phyloP scores from a whole-genome alignment of 1,140 invertebrate species.

The Drosophila erecta region DNA sequence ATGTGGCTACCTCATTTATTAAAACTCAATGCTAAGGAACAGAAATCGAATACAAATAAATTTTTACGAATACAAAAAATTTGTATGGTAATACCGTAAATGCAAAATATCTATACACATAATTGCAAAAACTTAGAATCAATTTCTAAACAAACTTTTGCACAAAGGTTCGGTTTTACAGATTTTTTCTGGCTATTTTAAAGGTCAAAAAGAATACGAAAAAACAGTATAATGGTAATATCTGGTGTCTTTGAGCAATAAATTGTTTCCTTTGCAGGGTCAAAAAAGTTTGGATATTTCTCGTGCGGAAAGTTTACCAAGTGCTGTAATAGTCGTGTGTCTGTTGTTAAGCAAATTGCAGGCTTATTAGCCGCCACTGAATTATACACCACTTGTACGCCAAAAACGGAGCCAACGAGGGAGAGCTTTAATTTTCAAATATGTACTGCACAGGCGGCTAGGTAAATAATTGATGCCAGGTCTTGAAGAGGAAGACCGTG shows the following conservation, averaged over 20 bases:
- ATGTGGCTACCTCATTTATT: no score
- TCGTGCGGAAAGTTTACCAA: neutral
- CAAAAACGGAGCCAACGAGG: constrained; percentile 8
- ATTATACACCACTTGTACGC: constrained; percentile 53
- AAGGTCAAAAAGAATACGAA: neutral
- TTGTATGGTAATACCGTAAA: no score
- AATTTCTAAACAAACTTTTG: neutral
- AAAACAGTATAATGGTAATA: neutral
- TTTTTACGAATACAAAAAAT: neutral
- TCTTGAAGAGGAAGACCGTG: constrained; percentile 4
- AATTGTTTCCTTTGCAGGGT: neutral
- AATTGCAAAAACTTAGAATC: neutral
- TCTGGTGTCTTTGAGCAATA: neutral
- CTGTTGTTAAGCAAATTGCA: constrained; percentile 41
- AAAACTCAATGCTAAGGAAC: neutral
- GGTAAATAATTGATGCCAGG: constrained; percentile 64
- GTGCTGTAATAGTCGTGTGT: neutral
- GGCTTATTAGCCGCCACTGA: constrained; percentile 66
- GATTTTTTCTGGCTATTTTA: no score
- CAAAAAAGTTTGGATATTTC: neutral
- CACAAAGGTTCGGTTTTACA: no score
- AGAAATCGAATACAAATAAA: neutral
- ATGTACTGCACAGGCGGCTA: constrained; percentile 65
- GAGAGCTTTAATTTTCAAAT: constrained; percentile 64
- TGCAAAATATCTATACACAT: no score